Base-by-base conservation (phyloP, 2,797 vertebrate genomes). In the Gastrophryne carolinensis region DNA sequence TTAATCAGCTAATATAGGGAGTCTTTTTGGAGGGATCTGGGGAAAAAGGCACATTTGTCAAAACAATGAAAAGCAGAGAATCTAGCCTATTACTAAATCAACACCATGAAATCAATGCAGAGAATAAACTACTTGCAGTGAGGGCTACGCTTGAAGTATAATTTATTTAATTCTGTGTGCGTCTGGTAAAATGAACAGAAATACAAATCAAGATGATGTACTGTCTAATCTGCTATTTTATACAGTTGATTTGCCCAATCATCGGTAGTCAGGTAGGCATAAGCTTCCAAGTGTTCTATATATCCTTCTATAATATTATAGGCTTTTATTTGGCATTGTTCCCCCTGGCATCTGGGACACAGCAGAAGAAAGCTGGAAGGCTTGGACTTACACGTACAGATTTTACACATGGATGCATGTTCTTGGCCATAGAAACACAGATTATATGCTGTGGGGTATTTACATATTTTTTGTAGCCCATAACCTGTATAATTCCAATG, bases 1-100 rank as follows among this genome's bases (percentile, higher is more conserved):
- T 27, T 17, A 6, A 56, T 47, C 29, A 34, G 6, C 8, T 66
- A 6, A 9, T 49, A 58, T 58, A 5, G 23, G 27, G 35, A 26
- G 62, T n/a, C 49, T 58, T 57, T 44, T 39, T 57, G 53, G 4
- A 29, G 39, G 19, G 37, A n/a, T n/a, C n/a, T n/a, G n/a, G n/a
- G n/a, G n/a, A n/a, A 34, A 72, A 19, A 66, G 50, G 47, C 52
- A 67, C 26, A 66, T 73, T 35, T 66, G 37, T 67, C 24, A 54
- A 64, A 73, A 27, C 60, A 73, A 54, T 39, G 60, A 64, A 64
- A 63, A 73, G 39, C 34, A 64, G 35, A 41, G 49, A 73, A 53
- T 54, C 26, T 41, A 10, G 52, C 24, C 41, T 62, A 44, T 54
- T 11, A 41, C 52, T 63, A 39, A 24, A 73, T 44, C 10, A 44